Evolutionary conservation across 2,888 invertebrate genomes (phyloP), one percentile per base, ranked within the genome.

Genomic region (Xestia rhomboidea): DNA sequence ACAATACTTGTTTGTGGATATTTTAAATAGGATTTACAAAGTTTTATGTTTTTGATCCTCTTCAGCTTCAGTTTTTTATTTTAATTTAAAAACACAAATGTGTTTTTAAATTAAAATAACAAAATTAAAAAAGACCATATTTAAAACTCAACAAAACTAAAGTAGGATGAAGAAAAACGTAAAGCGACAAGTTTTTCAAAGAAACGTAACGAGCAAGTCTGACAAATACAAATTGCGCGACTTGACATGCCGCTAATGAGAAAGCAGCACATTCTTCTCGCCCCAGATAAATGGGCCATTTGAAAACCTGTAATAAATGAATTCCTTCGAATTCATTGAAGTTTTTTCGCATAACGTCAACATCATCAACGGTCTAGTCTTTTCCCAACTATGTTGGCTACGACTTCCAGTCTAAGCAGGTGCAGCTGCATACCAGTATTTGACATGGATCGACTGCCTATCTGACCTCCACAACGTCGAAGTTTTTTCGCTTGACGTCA

Each of bases 221-320:
- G 73, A 71, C 73, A 27, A 60, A 63, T 70, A 76, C 73, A 75
- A 84, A 82, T 82, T 68, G 70, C 68, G 11, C 34, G 11, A 30
- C 70, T 64, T 44, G 70, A 68, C 81, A 15, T 2, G 13, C 34
- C 7, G 13, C 73, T 73, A 76, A 68, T 49, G 57, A 84, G 81
- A 70, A 46, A 27, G 34, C 8, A 41, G 30, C 34, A n/a, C 13
- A 1, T 51, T 70, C 6, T 69, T 27, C 34, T 46, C 11, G 30
- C 4, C 15, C 10, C 34, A 49, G 46, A 68, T 54, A 46, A 51
- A 78, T 44, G 18, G 38, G 41, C 54, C 54, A 71, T 71, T 73
- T 63, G 21, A 34, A 66, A 27, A 13, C 21, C 27, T 8, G 21
- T 1, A 38, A 7, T 44, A 44, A 67, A 34, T 46, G 27, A 3